A percentile compares a stretch with the other conserved stretches of the same genome.
Conservation (phyloP, 2,888 invertebrate species). For the Noctuana brunneofusca region DNA sequence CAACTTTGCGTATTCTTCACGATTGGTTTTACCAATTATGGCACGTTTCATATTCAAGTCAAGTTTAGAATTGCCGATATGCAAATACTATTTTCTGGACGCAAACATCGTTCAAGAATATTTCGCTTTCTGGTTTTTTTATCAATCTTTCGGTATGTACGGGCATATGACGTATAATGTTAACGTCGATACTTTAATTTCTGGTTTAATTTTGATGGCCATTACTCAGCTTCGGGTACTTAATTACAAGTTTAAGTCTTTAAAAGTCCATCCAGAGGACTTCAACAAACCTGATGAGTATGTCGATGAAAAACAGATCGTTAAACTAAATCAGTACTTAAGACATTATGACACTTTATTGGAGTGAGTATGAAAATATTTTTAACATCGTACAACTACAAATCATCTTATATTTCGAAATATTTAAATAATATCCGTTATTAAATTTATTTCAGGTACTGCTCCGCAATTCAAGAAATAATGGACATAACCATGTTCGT, state of each 20-base stretch:
- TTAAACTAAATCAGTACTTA: neutral
- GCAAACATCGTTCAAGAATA: slow-evolving; percentile 52
- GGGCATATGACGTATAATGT: slow-evolving; percentile 67
- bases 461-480: slow-evolving; percentile 50
- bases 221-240: slow-evolving; percentile 58
- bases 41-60: slow-evolving; percentile 48
- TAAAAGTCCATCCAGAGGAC: slow-evolving; percentile 42
- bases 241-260: slow-evolving; percentile 51
- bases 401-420: no score
- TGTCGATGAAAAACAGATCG: slow-evolving; percentile 3
- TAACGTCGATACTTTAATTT: slow-evolving; percentile 59
- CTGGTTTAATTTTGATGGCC: slow-evolving; percentile 58
- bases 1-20: slow-evolving; percentile 48
- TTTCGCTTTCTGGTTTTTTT: slow-evolving; percentile 55
- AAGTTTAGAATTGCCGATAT: slow-evolving; percentile 58
- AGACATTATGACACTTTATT: slow-evolving; percentile 3
- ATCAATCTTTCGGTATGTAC: slow-evolving; percentile 63
- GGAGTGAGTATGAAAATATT: neutral
- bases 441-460: slow-evolving; percentile 53
- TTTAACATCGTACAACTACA: no score
- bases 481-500: slow-evolving; percentile 58
- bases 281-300: slow-evolving; percentile 22
- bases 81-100: slow-evolving; percentile 65
- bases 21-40: slow-evolving; percentile 53
- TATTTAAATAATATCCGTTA: no score